A percentile compares a stretch with the other conserved stretches of the same genome.
Conservation (phyloP, 2,888 invertebrate species). For the Platycheirus rosarum region DNA sequence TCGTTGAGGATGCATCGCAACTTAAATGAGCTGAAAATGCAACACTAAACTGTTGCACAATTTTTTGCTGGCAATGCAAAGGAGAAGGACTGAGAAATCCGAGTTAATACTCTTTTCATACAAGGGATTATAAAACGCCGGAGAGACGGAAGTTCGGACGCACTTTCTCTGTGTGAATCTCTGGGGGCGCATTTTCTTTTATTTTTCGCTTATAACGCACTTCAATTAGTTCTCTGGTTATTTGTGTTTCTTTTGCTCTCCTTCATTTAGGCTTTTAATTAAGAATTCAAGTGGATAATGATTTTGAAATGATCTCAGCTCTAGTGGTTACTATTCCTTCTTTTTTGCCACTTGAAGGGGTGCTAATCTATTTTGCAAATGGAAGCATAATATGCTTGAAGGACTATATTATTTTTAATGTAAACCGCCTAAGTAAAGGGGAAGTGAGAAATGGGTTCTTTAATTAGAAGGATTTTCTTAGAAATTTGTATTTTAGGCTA, state of each 20-base stretch:
- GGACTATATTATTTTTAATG: background rate
- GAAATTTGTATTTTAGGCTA: background rate
- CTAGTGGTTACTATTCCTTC: constrained; percentile 40
- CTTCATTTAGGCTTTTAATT: constrained; percentile 45
- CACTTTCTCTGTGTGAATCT: constrained; percentile 20
- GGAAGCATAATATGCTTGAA: constrained; percentile 13
- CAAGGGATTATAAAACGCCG: too few relatives aligned
- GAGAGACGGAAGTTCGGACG: background rate
- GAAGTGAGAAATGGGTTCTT: constrained; percentile 18
- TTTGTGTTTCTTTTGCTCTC: background rate
- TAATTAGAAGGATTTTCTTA: background rate
- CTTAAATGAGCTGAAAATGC: constrained; percentile 27
- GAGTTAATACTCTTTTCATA: constrained; percentile 2
- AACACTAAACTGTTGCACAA: constrained; percentile 46
- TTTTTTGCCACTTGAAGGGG: constrained; percentile 14
- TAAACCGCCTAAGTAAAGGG: background rate
- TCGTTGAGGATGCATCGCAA: constrained; percentile 4
- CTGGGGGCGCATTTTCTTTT: constrained; percentile 4
- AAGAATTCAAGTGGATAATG: constrained; percentile 45
- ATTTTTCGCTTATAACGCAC: constrained; percentile 25
- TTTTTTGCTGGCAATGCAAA: background rate
- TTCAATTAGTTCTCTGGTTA: constrained; percentile 11
- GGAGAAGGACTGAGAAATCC: constrained; percentile 15
- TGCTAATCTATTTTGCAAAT: constrained; percentile 45
- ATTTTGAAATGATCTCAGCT: constrained; percentile 40